These are phyloP conservation scores for Epistrophella euchroma DNA, from an alignment of 2,888 invertebrate species.

Conservation along the genomic window DNA sequence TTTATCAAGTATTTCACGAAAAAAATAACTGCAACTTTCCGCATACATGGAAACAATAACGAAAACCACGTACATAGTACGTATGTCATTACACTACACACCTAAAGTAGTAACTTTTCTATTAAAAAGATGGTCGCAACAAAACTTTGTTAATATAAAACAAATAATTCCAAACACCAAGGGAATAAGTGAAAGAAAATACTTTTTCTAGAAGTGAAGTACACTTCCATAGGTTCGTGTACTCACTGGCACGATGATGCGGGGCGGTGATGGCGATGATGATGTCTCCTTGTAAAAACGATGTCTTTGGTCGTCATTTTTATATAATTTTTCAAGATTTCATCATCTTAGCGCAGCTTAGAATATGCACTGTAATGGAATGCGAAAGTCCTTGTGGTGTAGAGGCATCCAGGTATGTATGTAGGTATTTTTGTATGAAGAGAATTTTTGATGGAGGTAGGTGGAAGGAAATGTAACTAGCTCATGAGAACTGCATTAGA, in stretches of 20 bases:
- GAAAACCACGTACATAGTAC: neutral
- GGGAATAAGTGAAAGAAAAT: constrained; percentile 35
- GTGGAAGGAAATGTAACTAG: constrained; percentile 17
- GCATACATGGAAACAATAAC: neutral
- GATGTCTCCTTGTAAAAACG: constrained; percentile 6
- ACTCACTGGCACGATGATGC: neutral
- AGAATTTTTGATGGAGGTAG: neutral
- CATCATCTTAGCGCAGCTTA: constrained; percentile 15
- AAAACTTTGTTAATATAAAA: constrained; percentile 40
- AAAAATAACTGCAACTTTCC: too few relatives aligned
- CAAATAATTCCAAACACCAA: constrained; percentile 20
- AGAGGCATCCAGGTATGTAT: neutral
- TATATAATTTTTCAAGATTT: constrained; percentile 41
- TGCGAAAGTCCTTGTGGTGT: constrained; percentile 26
- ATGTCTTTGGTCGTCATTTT: constrained; percentile 28
- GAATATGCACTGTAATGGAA: constrained; percentile 29
- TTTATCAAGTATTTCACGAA: too few relatives aligned
- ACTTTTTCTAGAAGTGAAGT: constrained; percentile 11
- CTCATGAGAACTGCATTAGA: constrained; percentile 28
- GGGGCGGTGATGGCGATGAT: too few relatives aligned
- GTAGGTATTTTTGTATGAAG: neutral
- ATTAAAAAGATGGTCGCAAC: constrained; percentile 27
- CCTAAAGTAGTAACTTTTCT: constrained; percentile 21
- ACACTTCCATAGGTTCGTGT: too few relatives aligned
- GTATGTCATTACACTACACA: neutral